Percentiles rank a stretch among this genome's conserved stretches.
Evolutionary conservation across 2,888 invertebrate species (phyloP).

Genomic region (Amphipyra berbera): DNA sequence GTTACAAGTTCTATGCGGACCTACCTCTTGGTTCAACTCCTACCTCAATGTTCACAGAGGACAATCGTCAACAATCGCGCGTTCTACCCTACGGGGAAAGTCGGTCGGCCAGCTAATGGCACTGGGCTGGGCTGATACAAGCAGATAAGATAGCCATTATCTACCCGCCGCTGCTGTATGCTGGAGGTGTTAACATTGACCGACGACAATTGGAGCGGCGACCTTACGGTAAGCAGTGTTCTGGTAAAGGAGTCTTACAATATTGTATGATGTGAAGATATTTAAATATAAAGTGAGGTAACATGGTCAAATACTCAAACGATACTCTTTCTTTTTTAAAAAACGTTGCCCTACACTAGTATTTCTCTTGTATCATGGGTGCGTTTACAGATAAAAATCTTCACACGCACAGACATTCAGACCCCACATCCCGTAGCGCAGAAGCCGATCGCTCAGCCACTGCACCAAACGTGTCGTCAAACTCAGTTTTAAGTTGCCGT

Average conservation of each 20-base stretch:
- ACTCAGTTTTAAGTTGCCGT: no score
- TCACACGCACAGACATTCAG: no score
- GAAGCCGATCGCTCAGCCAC: no score
- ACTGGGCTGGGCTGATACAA: constrained; percentile 73
- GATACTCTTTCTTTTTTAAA: no score
- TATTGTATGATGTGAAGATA: not conserved
- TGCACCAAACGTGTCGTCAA: no score
- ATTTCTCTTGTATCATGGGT: no score
- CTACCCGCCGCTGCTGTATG: constrained; percentile 52
- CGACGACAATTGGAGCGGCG: constrained; percentile 46
- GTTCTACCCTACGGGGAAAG: constrained; percentile 79
- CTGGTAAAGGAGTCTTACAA: not conserved
- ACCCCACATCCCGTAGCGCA: no score
- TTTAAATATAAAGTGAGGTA: no score
- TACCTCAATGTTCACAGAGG: constrained; percentile 62
- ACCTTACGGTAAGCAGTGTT: constrained; percentile 27
- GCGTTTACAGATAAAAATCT: no score
- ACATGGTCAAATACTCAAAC: no score
- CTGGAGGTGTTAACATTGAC: constrained; percentile 60
- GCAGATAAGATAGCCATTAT: constrained; percentile 79
- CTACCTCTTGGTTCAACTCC: constrained; percentile 41
- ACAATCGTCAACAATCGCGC: constrained; percentile 76
- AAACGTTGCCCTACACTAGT: no score
- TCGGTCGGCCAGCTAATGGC: constrained; percentile 82
- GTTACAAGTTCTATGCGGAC: constrained; percentile 31